Evolutionary conservation across 2,113 vertebrate species (phyloP).

Genomic region (Brevimyrus niger): DNA sequence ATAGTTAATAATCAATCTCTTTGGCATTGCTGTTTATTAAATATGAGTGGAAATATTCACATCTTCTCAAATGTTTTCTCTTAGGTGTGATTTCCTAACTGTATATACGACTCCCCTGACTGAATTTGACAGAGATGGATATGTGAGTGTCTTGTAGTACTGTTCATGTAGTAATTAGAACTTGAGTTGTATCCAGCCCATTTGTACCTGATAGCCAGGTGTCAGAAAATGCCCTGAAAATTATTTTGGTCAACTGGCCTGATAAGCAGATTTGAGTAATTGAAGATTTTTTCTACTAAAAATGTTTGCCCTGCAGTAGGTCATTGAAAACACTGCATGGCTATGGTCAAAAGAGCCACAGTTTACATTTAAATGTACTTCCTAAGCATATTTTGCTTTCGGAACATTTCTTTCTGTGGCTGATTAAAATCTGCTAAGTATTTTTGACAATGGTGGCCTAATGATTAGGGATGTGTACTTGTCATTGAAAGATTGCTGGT

Average conservation of each 20-base stretch:
- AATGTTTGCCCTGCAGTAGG: neutral
- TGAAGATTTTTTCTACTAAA: conserved; percentile 2
- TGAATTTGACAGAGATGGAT: neutral
- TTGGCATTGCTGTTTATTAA: neutral
- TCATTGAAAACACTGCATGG: neutral
- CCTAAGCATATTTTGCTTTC: neutral
- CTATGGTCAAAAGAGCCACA: neutral
- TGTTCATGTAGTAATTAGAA: neutral
- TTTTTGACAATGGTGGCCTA: neutral
- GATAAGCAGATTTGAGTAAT: neutral
- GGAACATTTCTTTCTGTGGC: neutral
- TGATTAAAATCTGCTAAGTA: neutral
- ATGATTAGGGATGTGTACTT: no score
- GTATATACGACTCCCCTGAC: neutral
- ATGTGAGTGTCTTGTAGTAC: neutral
- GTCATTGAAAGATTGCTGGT: no score
- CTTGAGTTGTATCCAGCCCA: neutral
- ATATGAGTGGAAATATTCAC: neutral
- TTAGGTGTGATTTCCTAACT: neutral
- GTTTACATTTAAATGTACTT: neutral
- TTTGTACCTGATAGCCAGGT: neutral
- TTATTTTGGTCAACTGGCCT: neutral
- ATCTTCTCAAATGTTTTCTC: neutral
- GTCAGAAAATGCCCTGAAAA: neutral
- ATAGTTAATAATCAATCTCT: neutral